Conservation (phyloP, 2,797 vertebrate genomes). For the Sebastes kiyomatsui region DNA sequence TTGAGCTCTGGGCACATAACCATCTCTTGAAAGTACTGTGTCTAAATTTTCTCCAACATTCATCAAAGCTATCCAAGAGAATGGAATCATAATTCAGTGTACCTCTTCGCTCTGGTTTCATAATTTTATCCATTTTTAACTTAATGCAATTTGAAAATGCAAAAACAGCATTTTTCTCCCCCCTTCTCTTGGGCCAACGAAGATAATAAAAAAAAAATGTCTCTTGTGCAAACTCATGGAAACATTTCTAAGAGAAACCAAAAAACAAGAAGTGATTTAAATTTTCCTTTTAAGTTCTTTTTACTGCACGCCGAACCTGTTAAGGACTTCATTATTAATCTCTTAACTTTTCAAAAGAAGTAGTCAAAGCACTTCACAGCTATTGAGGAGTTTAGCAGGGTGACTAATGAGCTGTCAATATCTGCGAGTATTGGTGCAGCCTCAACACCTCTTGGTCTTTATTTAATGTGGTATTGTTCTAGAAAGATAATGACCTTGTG, state of each 20-base stretch:
- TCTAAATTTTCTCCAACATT: slow-evolving; percentile 37
- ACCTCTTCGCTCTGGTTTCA: slow-evolving; percentile 6
- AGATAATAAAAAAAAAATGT: slow-evolving; percentile 10
- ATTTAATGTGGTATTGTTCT: slow-evolving; percentile 30
- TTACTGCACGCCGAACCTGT: slow-evolving; percentile 16
- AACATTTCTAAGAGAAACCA: slow-evolving; percentile 33
- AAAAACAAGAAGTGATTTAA: slow-evolving; percentile 45
- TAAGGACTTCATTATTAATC: slow-evolving; percentile 48
- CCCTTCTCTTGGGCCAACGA: slow-evolving; percentile 1
- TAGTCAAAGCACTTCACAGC: slow-evolving; percentile 22
- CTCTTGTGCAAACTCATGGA: slow-evolving; percentile 11
- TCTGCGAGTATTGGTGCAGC: slow-evolving; percentile 6
- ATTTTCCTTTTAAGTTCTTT: slow-evolving; percentile 30
- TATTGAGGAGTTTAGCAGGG: slow-evolving; percentile 22
- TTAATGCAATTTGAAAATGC: slow-evolving; percentile 40
- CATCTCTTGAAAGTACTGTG: slow-evolving; percentile 26
- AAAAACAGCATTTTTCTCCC: slow-evolving; percentile 42
- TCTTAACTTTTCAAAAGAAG: slow-evolving; percentile 32
- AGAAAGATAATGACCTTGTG: slow-evolving; percentile 25
- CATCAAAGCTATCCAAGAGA: slow-evolving; percentile 52
- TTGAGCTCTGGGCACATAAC: slow-evolving; percentile 48
- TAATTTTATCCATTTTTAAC: slow-evolving; percentile 34
- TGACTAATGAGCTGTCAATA: slow-evolving; percentile 48
- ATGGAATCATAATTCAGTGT: slow-evolving; percentile 32
- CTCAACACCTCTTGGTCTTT: slow-evolving; percentile 24